Evolutionary conservation across 2,113 vertebrate species (phyloP).

Genomic region (Tragelaphus strepsiceros): DNA sequence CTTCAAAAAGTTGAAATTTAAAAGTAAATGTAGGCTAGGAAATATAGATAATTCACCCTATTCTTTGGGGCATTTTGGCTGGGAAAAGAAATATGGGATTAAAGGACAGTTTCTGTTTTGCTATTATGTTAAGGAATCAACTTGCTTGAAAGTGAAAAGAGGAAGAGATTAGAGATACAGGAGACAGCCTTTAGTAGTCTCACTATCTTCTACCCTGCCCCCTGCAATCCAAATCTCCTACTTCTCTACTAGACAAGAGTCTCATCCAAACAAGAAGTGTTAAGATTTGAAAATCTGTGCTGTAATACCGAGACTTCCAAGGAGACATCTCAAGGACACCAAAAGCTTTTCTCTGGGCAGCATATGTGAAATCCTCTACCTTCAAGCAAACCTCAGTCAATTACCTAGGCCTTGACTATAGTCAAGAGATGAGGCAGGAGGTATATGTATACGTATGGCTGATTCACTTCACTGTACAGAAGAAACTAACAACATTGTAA

Average conservation of each 20-base stretch:
- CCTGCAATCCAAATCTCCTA: background rate
- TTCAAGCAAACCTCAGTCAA: background rate
- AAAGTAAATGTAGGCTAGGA: background rate
- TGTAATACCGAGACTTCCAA: background rate
- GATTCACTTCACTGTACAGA: background rate
- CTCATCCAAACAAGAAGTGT: background rate
- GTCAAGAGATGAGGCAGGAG: background rate
- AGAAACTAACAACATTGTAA: background rate
- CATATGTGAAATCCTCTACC: background rate
- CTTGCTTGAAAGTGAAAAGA: background rate
- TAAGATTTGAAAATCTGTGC: background rate
- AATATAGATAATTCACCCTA: background rate
- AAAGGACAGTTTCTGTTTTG: background rate
- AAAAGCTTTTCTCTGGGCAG: background rate
- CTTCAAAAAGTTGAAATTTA: background rate
- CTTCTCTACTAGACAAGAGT: background rate
- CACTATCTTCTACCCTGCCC: background rate
- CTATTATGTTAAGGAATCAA: background rate
- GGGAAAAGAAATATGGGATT: background rate
- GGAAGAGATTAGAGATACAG: background rate
- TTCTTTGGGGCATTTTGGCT: background rate
- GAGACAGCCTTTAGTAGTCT: background rate
- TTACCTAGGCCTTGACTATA: background rate
- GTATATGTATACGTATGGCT: background rate
- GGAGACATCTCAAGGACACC: background rate